Evolutionary conservation across 1,140 invertebrate genomes (phyloP).

Genomic region (Bathynomus jamesi): DNA sequence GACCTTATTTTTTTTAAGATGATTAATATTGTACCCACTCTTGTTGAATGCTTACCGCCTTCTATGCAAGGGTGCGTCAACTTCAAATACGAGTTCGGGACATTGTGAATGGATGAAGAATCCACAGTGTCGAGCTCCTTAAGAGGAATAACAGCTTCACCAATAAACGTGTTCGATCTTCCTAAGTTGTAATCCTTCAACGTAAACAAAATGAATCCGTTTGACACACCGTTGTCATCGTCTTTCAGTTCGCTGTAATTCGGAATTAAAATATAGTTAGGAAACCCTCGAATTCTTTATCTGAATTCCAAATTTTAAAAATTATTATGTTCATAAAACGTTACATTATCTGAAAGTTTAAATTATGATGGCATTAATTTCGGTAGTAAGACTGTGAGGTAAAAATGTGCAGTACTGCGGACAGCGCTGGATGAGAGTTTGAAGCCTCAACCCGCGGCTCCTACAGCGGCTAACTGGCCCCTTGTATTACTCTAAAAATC

Average conservation of each 20-base stretch:
- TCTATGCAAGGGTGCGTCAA: constrained; percentile 26
- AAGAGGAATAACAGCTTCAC: constrained; percentile 26
- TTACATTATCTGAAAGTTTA: neutral
- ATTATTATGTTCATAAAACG: neutral
- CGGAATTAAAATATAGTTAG: neutral
- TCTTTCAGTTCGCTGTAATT: constrained; percentile 16
- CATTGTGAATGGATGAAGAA: constrained; percentile 18
- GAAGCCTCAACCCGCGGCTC: too few relatives aligned
- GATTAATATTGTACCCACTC: too few relatives aligned
- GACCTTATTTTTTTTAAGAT: too few relatives aligned
- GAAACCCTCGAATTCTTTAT: neutral
- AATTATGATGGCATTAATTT: too few relatives aligned
- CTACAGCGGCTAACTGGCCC: too few relatives aligned
- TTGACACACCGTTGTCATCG: constrained; percentile 21
- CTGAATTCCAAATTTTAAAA: neutral
- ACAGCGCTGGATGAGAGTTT: too few relatives aligned
- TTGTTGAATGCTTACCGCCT: constrained; percentile 3
- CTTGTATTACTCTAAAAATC: too few relatives aligned
- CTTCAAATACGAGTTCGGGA: constrained; percentile 21
- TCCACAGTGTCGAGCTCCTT: constrained; percentile 13
- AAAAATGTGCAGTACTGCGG: too few relatives aligned
- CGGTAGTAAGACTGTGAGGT: too few relatives aligned
- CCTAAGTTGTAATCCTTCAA: constrained; percentile 33
- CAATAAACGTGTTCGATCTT: constrained; percentile 28
- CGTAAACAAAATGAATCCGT: constrained; percentile 24